Conservation (phyloP, 2,888 invertebrate species). For the Rutpela maculata region DNA sequence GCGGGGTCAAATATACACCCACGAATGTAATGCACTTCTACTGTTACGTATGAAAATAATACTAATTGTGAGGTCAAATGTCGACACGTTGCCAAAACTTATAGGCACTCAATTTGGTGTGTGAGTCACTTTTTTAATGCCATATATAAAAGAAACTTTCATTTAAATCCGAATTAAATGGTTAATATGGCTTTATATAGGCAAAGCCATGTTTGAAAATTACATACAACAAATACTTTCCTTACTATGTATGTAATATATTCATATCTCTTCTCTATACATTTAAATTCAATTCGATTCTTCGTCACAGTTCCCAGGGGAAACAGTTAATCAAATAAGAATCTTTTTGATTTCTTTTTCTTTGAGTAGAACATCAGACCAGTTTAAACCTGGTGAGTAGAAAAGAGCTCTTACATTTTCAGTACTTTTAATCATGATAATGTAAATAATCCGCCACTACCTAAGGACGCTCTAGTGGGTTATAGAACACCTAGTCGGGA, state of each 20-base stretch:
- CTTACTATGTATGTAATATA: not conserved
- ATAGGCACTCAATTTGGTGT: slow-evolving; percentile 54
- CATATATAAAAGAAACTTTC: slow-evolving; percentile 54
- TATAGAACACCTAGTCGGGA: too few species aligned
- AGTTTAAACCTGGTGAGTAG: too few species aligned
- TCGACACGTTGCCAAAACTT: slow-evolving; percentile 54
- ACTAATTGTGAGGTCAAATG: slow-evolving; percentile 59
- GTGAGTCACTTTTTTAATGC: slow-evolving; percentile 51
- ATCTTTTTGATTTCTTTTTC: too few species aligned
- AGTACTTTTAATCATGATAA: too few species aligned
- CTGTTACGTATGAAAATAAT: slow-evolving; percentile 47
- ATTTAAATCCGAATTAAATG: slow-evolving; percentile 48
- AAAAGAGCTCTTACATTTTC: too few species aligned
- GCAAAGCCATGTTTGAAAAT: slow-evolving; percentile 49
- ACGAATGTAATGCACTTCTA: slow-evolving; percentile 37
- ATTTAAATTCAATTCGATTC: too few species aligned
- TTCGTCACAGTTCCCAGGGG: too few species aligned
- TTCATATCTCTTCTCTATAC: not conserved
- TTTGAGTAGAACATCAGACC: too few species aligned
- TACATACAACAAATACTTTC: slow-evolving; percentile 10
- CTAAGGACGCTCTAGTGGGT: too few species aligned
- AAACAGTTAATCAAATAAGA: too few species aligned
- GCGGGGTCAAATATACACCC: slow-evolving; percentile 37
- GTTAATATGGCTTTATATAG: slow-evolving; percentile 44
- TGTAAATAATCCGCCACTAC: too few species aligned